Percentiles rank a stretch among this genome's conserved stretches.
phyloP scores from a whole-genome alignment of 1,140 invertebrate genomes.

The Bombus cullumanus region DNA sequence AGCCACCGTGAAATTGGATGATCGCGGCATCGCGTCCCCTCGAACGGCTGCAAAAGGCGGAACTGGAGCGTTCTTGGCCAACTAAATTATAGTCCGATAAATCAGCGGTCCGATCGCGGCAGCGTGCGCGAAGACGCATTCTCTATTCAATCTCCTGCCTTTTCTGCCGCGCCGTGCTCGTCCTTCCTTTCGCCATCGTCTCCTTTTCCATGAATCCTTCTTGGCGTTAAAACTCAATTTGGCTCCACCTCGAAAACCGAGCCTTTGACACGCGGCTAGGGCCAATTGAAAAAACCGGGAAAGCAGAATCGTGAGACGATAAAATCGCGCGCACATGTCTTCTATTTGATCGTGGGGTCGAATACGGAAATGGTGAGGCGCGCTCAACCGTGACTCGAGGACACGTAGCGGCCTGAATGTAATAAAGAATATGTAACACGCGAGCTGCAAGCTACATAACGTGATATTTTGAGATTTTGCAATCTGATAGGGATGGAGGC shows the following conservation, averaged over 20 bases:
- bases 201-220: neutral
- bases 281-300: neutral
- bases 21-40: slow-evolving; percentile 46
- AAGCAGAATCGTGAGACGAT: slow-evolving; percentile 6
- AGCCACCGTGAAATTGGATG: slow-evolving; percentile 68
- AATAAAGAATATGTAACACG: neutral
- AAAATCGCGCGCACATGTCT: slow-evolving; percentile 10
- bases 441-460: neutral
- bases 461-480: neutral
- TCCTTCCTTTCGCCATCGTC: neutral
- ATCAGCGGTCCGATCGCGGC: slow-evolving; percentile 49
- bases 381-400: neutral
- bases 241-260: slow-evolving; percentile 7
- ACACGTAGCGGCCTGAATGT: neutral
- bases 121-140: slow-evolving; percentile 4
- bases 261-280: slow-evolving; percentile 24
- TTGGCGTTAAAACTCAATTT: slow-evolving; percentile 50
- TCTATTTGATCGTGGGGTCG: slow-evolving; percentile 11
- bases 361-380: neutral
- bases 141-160: slow-evolving; percentile 40
- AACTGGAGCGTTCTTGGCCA: slow-evolving; percentile 32
- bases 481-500: neutral
- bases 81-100: slow-evolving; percentile 65
- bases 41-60: slow-evolving; percentile 41
- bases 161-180: neutral